Conservation (phyloP, 2,113 vertebrate species). For the human (Homo sapiens) region GRCh38 chr17:43675501-43676000, state of each 20-base stretch:
- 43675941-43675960: no score
- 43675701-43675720: no score
- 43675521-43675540: background rate
- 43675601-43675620: background rate
- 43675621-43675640: background rate
- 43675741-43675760: background rate
- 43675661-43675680: background rate
- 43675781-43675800: accelerated
- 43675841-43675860: background rate
- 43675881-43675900: background rate
- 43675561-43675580: background rate
- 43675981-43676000: background rate
- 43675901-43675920: background rate
- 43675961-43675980: background rate
- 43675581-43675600: background rate
- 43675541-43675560: background rate
- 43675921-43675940: background rate
- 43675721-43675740: no score
- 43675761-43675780: background rate
- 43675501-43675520: background rate
- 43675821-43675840: background rate
- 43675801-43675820: background rate
- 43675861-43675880: background rate
- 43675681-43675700: background rate
- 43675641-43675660: background rate